Evolutionary conservation across 2,797 vertebrate species (phyloP), one percentile per base, ranked within the genome.

Genomic region (Monodelphis domestica): DNA sequence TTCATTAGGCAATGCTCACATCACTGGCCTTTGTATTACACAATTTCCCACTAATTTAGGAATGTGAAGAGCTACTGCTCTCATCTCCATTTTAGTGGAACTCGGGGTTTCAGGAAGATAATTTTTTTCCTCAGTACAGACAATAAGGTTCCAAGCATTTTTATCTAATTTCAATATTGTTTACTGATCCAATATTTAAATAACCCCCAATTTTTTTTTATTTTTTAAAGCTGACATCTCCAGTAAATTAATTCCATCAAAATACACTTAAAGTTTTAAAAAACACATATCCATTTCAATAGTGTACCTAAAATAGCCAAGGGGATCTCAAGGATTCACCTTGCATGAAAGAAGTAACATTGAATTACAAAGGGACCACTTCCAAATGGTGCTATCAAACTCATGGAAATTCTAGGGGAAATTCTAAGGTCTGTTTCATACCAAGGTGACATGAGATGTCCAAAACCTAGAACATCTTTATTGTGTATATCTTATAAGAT

Each of bases 1-100:
- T 94, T 97, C 95, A 97, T 96, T 97, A 97, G 90, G 59, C 94
- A 95, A 96, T 90, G 96, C 96, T 96, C 93, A 97, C 95, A 92
- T 97, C 96, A 92, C 55, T 87, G 95, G 84, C 84, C 89, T 91
- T 90, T 84, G 95, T 96, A 89, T 78, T 96, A 93, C 53, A 94
- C 94, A 91, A 97, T 96, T 94, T 95, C 91, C 87, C 54, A 89
- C 0, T 92, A 92, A 97, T 94, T 89, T 95, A 96, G 54, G 53
- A 87, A 93, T 88, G 5, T 50, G 96, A 92, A 91, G 95, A 96
- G 90, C 89, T 95, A 89, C 29, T 93, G 53, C 57, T 95, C 94
- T 91, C 93, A 96, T 97, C 95, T 90, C 54, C 89, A 96, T 95
- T 56, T 87, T 84, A 59, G 5, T 93, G 33, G 53, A 95, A 91